A percentile compares a stretch with the other conserved stretches of the same genome.
These are phyloP conservation scores for Argentina silus DNA, from an alignment of 2,797 vertebrate genomes.

Conservation along the genomic window DNA sequence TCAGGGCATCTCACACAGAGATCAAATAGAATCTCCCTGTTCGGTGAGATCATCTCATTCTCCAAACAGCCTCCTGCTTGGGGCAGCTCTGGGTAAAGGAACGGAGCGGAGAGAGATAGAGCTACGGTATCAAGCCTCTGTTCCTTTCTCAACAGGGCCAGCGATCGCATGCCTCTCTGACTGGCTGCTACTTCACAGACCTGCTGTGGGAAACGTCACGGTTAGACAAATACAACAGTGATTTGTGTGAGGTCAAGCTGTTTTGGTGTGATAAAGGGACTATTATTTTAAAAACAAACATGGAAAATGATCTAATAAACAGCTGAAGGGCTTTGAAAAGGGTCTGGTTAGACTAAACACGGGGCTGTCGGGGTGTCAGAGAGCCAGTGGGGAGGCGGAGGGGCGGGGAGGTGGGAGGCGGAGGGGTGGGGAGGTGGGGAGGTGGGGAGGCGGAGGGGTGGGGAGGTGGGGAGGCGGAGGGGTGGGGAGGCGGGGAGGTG, in stretches of 20 bases:
- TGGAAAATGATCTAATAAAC: conserved; percentile 60
- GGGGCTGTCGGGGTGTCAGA: conserved; percentile 36
- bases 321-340: conserved; percentile 52
- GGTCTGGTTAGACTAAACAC: conserved; percentile 57
- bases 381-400: neutral
- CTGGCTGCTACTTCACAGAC: conserved; percentile 38
- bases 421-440: neutral
- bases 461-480: no score
- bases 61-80: conserved; percentile 20
- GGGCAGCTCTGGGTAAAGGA: conserved; percentile 32
- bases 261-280: conserved; percentile 51
- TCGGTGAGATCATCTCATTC: conserved; percentile 40
- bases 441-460: neutral
- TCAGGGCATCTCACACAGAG: conserved; percentile 30
- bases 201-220: conserved; percentile 52
- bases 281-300: conserved; percentile 59
- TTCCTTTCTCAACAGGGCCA: conserved; percentile 28
- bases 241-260: conserved; percentile 53
- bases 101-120: conserved; percentile 30
- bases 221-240: conserved; percentile 50
- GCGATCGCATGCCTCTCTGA: neutral
- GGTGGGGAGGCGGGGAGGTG: conserved; percentile 29
- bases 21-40: conserved; percentile 45
- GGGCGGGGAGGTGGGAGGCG: neutral
- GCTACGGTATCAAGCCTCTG: conserved; percentile 19